A percentile compares a stretch with the other conserved stretches of the same genome.
These are phyloP conservation scores for Sylvilagus floridanus DNA, from an alignment of 2,797 vertebrate species.

Conservation along the genomic window DNA sequence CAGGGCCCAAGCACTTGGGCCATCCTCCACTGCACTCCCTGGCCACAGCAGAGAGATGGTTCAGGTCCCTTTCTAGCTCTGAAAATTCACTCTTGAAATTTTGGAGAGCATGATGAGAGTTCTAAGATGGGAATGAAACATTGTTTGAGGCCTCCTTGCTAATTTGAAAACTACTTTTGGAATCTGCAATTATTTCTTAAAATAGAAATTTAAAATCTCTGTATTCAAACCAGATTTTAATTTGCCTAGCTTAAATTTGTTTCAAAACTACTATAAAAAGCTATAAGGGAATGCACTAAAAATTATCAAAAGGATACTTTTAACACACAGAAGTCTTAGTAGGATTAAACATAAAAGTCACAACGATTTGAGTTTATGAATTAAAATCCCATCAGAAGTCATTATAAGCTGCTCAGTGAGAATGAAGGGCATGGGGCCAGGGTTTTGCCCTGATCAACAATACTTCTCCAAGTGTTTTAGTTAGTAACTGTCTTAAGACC, in stretches of 20 bases:
- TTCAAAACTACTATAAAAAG: constrained; percentile 74
- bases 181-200: constrained; percentile 80
- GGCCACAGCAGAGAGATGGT: no score
- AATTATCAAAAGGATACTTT: constrained; percentile 58
- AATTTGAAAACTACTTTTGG: constrained; percentile 76
- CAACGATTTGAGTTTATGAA: constrained; percentile 56
- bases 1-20: no score
- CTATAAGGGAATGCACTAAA: constrained; percentile 58
- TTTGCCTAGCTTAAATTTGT: constrained; percentile 69
- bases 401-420: not conserved
- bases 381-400: not conserved
- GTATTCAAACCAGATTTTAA: constrained; percentile 72
- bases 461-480: constrained; percentile 18
- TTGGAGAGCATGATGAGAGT: not conserved
- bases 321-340: not conserved
- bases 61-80: constrained; percentile 28
- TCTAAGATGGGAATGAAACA: constrained; percentile 55
- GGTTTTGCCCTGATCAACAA: constrained; percentile 33
- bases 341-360: constrained; percentile 44
- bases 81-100: constrained; percentile 47
- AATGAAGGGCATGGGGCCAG: constrained; percentile 2
- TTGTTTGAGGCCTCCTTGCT: constrained; percentile 68
- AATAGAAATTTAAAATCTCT: constrained; percentile 78
- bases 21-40: no score
- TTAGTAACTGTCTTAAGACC: constrained; percentile 33